Evolutionary conservation across 1,140 invertebrate species (phyloP).

Genomic region (Saccostrea cuccullata): DNA sequence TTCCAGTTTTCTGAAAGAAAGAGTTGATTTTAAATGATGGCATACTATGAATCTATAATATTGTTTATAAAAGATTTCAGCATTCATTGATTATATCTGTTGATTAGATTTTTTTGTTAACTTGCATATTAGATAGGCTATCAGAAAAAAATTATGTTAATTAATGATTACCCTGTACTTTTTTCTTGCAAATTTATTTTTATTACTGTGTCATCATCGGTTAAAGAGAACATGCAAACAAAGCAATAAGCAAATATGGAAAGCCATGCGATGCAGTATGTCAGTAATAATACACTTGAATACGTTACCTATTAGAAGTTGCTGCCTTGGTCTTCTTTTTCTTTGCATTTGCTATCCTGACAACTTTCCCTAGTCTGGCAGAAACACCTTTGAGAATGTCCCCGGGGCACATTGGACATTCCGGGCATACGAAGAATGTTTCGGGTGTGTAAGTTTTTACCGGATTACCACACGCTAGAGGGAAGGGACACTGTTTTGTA

Average conservation of each 20-base stretch:
- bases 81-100: too few species aligned
- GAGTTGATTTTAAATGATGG: neutral
- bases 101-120: too few species aligned
- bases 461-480: slow-evolving; percentile 34
- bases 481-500: slow-evolving; percentile 43
- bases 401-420: slow-evolving; percentile 46
- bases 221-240: neutral
- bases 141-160: too few species aligned
- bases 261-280: neutral
- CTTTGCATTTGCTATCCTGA: slow-evolving; percentile 30
- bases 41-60: neutral
- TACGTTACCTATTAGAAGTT: neutral
- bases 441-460: slow-evolving; percentile 46
- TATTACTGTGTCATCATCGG: neutral
- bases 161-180: too few species aligned
- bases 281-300: neutral
- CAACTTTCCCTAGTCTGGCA: slow-evolving; percentile 28
- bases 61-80: too few species aligned
- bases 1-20: slow-evolving; percentile 7
- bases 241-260: neutral
- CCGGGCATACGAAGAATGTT: slow-evolving; percentile 48
- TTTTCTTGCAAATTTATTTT: neutral
- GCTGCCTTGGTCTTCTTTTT: neutral
- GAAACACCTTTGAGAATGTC: slow-evolving; percentile 45
- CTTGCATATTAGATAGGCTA: too few species aligned